A percentile compares a stretch with the other conserved stretches of the same genome.
phyloP scores from a whole-genome alignment of 2,888 invertebrate genomes.

The Peribatodes rhomboidaria region DNA sequence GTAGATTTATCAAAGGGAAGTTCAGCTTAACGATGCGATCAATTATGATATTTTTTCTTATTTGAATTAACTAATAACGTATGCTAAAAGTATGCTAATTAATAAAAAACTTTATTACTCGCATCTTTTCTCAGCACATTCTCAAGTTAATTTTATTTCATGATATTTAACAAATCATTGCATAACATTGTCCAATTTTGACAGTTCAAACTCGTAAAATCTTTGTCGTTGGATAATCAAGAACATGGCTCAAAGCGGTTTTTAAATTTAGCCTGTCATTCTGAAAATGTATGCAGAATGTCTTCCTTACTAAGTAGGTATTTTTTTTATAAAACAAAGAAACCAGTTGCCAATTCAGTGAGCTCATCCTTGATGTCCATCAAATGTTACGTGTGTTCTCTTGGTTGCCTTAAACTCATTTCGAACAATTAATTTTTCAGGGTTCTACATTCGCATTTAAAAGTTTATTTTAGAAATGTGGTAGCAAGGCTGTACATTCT shows the following conservation, averaged over 20 bases:
- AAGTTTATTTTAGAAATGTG: not conserved
- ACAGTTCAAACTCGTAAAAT: slow-evolving; percentile 6
- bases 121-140: too few species aligned
- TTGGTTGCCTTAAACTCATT: slow-evolving; percentile 2
- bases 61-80: too few species aligned
- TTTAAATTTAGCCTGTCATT: slow-evolving; percentile 6
- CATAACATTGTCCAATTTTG: not conserved
- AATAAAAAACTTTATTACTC: too few species aligned
- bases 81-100: too few species aligned
- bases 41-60: too few species aligned
- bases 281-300: not conserved
- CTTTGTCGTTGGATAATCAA: not conserved
- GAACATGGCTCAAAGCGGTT: not conserved
- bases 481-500: slow-evolving; percentile 1
- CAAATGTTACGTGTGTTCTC: slow-evolving; percentile 12
- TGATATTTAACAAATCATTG: slow-evolving; percentile 1
- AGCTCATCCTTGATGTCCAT: slow-evolving; percentile 32
- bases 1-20: too few species aligned
- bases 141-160: not conserved
- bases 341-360: slow-evolving; percentile 13
- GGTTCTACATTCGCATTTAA: slow-evolving; percentile 9
- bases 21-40: too few species aligned
- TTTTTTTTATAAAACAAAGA: slow-evolving; percentile 17
- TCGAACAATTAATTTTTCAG: slow-evolving; percentile 18
- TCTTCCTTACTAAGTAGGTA: too few species aligned